These are phyloP conservation scores for Crypturellus undulatus DNA, from an alignment of 2,113 vertebrate genomes.

Conservation along the genomic window DNA sequence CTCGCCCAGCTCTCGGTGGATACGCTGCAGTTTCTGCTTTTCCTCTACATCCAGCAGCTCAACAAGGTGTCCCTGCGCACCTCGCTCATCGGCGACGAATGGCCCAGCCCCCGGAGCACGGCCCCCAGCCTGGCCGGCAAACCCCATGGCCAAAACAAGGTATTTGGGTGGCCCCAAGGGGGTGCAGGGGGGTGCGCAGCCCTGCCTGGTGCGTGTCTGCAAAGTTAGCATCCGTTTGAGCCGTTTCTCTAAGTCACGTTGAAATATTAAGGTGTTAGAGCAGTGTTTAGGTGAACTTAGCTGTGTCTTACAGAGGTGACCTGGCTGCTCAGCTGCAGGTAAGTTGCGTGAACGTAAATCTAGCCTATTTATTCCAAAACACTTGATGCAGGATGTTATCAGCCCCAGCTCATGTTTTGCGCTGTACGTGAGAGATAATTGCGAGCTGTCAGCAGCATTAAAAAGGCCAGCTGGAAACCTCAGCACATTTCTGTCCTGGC, in stretches of 20 bases:
- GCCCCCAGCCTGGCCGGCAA: slow-evolving; percentile 83
- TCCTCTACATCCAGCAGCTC: slow-evolving; percentile 93
- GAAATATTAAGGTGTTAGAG: too few relatives aligned
- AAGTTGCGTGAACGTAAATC: fast-evolving
- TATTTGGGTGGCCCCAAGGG: slow-evolving; percentile 3
- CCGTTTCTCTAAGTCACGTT: too few relatives aligned
- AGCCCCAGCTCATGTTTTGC: fast-evolving
- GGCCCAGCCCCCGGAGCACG: slow-evolving; percentile 86
- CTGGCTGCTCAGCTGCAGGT: neutral
- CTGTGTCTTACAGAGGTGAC: fast-evolving
- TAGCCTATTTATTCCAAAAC: too few relatives aligned
- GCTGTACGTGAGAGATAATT: neutral
- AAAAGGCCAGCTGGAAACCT: neutral
- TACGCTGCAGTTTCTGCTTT: slow-evolving; percentile 94
- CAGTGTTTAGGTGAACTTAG: neutral
- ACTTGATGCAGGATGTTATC: too few relatives aligned
- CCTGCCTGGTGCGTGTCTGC: too few relatives aligned
- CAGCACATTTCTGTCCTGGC: neutral
- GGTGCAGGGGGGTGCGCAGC: too few relatives aligned
- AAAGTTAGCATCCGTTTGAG: too few relatives aligned
- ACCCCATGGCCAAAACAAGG: slow-evolving; percentile 87
- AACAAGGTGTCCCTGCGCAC: slow-evolving; percentile 90
- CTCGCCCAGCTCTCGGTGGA: slow-evolving; percentile 88
- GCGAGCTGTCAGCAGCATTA: fast-evolving
- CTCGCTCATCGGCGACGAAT: slow-evolving; percentile 93